Evolutionary conservation across 2,797 vertebrate genomes (phyloP).

Genomic region (Muscicapa comitata): DNA sequence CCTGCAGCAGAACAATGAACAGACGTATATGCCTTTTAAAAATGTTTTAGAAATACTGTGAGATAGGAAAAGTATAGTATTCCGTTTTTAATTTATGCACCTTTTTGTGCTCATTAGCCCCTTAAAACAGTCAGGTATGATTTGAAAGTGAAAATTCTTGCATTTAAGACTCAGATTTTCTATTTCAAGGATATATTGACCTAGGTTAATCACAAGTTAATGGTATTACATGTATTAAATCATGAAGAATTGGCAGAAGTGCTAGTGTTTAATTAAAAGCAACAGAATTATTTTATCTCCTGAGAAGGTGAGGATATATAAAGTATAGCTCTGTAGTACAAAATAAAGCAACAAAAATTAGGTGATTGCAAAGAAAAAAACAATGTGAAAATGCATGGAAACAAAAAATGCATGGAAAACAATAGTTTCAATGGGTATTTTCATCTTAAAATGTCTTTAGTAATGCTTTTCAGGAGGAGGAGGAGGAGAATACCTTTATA

Average conservation of each 20-base stretch:
- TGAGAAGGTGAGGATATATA: neutral
- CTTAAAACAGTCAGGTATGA: neutral
- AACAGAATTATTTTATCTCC: constrained; percentile 13
- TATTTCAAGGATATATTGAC: constrained; percentile 22
- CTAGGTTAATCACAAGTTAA: constrained; percentile 57
- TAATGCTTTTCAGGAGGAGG: neutral
- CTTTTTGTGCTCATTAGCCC: neutral
- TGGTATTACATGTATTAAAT: constrained; percentile 43
- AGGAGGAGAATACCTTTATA: neutral
- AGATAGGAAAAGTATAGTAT: neutral
- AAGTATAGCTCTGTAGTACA: neutral
- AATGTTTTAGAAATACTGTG: neutral
- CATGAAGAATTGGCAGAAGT: constrained; percentile 30
- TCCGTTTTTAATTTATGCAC: neutral
- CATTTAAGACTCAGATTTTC: neutral
- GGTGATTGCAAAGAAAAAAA: neutral
- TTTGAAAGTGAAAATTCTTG: constrained; percentile 1
- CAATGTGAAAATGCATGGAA: neutral
- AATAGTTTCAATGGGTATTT: neutral
- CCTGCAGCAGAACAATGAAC: neutral
- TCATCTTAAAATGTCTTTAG: neutral
- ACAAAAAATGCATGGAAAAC: neutral
- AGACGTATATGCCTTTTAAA: neutral
- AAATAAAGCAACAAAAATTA: neutral
- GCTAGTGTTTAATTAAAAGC: constrained; percentile 55